Percentiles rank a stretch among this genome's conserved stretches.
These are phyloP conservation scores for Ectemnius cavifrons DNA, from an alignment of 2,888 invertebrate species.

Conservation along the genomic window DNA sequence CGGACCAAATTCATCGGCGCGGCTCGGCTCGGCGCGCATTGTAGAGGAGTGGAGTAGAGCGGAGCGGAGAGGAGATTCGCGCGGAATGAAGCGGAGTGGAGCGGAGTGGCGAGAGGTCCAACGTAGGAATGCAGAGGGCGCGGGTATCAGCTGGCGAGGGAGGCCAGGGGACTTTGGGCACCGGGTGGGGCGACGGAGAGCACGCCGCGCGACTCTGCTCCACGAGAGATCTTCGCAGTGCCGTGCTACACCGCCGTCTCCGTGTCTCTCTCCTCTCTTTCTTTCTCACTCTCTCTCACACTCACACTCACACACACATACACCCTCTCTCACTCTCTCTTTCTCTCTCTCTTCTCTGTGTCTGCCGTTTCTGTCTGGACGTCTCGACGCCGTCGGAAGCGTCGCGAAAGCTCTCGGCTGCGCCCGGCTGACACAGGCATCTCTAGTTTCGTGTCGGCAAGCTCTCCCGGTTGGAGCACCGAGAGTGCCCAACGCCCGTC, in stretches of 20 bases:
- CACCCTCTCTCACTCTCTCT: not conserved
- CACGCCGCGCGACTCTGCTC: slow-evolving; percentile 56
- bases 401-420: too few relatives aligned
- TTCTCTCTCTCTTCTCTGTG: not conserved
- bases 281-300: slow-evolving; percentile 5
- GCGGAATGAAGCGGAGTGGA: too few relatives aligned
- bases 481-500: too few relatives aligned
- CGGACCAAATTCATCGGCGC: too few relatives aligned
- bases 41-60: too few relatives aligned
- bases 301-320: not conserved
- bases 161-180: slow-evolving; percentile 25
- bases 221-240: slow-evolving; percentile 57
- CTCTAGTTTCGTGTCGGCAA: too few relatives aligned
- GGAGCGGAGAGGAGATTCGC: too few relatives aligned
- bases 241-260: slow-evolving; percentile 52
- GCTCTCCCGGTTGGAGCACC: too few relatives aligned
- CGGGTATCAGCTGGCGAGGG: not conserved
- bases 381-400: not conserved
- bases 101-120: too few relatives aligned
- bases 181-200: slow-evolving; percentile 39
- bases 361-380: not conserved
- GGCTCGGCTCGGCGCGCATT: too few relatives aligned
- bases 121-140: not conserved
- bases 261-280: slow-evolving; percentile 43
- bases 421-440: too few relatives aligned